Conservation (phyloP, 2,888 invertebrate species). For the Pasiphila rectangulata region DNA sequence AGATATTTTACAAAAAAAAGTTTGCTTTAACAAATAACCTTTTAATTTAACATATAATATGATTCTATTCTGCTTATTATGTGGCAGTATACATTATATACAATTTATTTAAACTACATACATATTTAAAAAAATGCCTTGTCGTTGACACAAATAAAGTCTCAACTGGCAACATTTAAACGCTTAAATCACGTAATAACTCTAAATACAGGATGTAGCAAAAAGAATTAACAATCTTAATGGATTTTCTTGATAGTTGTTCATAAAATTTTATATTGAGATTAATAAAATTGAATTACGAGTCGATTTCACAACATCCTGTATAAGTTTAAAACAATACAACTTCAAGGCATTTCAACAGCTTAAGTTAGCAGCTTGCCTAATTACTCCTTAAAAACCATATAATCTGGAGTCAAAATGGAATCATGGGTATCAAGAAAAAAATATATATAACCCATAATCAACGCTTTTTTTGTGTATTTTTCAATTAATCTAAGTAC, state of each 20-base stretch:
- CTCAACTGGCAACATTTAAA: constrained; percentile 28
- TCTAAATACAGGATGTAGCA: constrained; percentile 4
- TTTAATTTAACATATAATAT: constrained; percentile 31
- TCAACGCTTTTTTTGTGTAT: constrained; percentile 27
- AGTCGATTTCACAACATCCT: constrained; percentile 1
- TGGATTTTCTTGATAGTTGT: not conserved
- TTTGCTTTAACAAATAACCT: constrained; percentile 46
- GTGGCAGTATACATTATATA: constrained; percentile 47
- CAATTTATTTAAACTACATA: constrained; percentile 33
- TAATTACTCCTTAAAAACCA: constrained; percentile 17
- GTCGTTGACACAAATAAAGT: constrained; percentile 13
- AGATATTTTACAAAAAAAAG: constrained; percentile 49
- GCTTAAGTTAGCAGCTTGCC: constrained; percentile 19
- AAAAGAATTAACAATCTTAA: not conserved
- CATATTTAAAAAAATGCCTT: constrained; percentile 31
- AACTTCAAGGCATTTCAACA: constrained; percentile 27
- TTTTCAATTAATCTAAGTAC: constrained; percentile 36
- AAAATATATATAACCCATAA: constrained; percentile 30
- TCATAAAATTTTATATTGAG: too few species aligned
- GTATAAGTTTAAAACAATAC: constrained; percentile 9
- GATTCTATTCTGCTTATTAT: constrained; percentile 35
- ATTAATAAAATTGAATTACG: too few species aligned
- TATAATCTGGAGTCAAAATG: constrained; percentile 20
- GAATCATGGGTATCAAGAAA: constrained; percentile 21
- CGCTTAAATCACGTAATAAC: constrained; percentile 23